Conservation (phyloP, 2,113 vertebrate species). For the Macrotus californicus region DNA sequence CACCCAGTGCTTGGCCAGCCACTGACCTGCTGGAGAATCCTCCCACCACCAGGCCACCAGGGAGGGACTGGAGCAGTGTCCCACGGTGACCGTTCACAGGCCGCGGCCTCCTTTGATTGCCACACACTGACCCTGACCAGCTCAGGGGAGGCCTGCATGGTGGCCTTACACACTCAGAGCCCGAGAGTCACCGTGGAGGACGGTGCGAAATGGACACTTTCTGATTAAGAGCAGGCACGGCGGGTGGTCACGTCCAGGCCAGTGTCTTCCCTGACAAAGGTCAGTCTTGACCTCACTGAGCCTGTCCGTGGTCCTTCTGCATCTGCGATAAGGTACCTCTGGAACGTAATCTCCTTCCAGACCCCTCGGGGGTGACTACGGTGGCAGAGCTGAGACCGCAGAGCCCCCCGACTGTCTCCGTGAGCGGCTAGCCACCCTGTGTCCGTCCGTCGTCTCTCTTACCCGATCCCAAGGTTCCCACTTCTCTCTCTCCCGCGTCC, state of each 20-base stretch:
- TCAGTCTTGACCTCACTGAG: background rate
- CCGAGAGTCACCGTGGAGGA: background rate
- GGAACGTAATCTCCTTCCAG: background rate
- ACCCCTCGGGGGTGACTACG: background rate
- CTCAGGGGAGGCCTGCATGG: background rate
- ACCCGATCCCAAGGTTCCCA: background rate
- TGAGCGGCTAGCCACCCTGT: too few species aligned
- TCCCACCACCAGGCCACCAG: background rate
- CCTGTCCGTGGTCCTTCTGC: background rate
- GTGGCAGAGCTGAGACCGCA: background rate
- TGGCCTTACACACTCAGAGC: background rate
- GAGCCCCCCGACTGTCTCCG: background rate
- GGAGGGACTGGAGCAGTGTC: background rate
- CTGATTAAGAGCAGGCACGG: background rate
- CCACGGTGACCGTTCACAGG: background rate
- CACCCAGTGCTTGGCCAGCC: background rate
- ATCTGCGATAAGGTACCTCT: too few species aligned
- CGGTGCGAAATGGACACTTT: background rate
- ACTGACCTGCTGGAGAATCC: rapidly evolving
- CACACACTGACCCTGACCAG: background rate
- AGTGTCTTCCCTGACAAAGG: background rate
- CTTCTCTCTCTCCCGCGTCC: background rate
- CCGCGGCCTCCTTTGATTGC: background rate
- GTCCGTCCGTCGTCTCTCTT: background rate
- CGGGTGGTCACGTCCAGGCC: background rate